phyloP scores from a whole-genome alignment of 2,113 vertebrate genomes.

The Vulpes ferrilata region DNA sequence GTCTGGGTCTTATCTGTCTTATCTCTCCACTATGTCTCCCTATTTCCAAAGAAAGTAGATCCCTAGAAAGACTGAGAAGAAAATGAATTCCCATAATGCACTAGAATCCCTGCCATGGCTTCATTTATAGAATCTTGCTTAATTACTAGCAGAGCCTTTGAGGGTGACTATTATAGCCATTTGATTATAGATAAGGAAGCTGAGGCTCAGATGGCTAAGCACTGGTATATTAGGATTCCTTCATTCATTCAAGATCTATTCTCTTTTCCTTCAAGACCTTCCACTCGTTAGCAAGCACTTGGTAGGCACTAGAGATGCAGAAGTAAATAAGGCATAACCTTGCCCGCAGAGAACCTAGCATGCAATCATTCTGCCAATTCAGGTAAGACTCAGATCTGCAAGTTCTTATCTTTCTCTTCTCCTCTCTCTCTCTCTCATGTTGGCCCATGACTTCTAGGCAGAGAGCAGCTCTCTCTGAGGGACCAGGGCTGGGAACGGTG shows the following conservation, averaged over 20 bases:
- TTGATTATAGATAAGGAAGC: background rate
- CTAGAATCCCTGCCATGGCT: background rate
- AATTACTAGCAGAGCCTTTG: background rate
- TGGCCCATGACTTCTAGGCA: background rate
- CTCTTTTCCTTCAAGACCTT: background rate
- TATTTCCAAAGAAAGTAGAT: background rate
- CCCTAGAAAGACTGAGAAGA: background rate
- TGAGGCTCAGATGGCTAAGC: background rate
- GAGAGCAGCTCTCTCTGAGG: background rate
- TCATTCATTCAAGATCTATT: background rate
- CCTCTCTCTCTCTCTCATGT: accelerated
- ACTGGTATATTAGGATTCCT: background rate
- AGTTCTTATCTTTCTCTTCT: background rate
- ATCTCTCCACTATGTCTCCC: background rate
- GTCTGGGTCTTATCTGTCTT: background rate
- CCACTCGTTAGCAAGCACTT: background rate
- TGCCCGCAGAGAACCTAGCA: background rate
- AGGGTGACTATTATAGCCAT: background rate
- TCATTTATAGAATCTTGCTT: background rate
- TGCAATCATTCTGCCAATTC: background rate
- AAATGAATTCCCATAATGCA: background rate
- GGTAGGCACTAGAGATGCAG: background rate
- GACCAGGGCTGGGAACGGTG: background rate
- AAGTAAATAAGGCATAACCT: background rate
- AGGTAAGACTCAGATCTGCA: background rate